Evolutionary conservation across 1,140 invertebrate genomes (phyloP).

Genomic region (Zaprionus nigranus): DNA sequence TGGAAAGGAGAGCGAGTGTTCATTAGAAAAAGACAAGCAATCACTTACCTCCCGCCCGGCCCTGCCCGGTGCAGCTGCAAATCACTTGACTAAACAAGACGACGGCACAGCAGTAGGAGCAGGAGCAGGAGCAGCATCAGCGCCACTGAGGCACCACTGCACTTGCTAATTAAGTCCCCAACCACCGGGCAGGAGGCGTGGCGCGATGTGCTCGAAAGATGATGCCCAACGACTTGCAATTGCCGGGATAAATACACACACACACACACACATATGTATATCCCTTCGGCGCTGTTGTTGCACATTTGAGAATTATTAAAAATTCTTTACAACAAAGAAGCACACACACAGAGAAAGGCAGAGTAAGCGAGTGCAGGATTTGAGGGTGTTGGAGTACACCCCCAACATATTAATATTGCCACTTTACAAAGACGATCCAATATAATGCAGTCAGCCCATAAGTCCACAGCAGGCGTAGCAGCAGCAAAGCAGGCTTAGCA

Average conservation of each 20-base stretch:
- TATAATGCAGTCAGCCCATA: slow-evolving; percentile 77
- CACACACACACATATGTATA: slow-evolving; percentile 8
- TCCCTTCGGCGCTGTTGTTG: slow-evolving; percentile 50
- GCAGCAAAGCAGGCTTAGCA: slow-evolving; percentile 43
- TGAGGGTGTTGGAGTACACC: slow-evolving; percentile 68
- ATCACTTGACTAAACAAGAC: slow-evolving; percentile 83
- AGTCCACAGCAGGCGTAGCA: slow-evolving; percentile 5
- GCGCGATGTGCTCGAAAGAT: slow-evolving; percentile 54
- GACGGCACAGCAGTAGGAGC: slow-evolving; percentile 53
- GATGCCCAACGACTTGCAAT: slow-evolving; percentile 69
- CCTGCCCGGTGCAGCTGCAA: slow-evolving; percentile 54
- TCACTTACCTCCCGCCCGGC: slow-evolving; percentile 55
- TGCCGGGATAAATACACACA: slow-evolving; percentile 29
- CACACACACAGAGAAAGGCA: slow-evolving; percentile 36
- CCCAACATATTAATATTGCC: slow-evolving; percentile 83
- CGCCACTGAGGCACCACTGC: slow-evolving; percentile 60
- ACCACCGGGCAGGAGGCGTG: slow-evolving; percentile 41
- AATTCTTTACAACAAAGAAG: slow-evolving; percentile 76
- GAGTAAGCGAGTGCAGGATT: slow-evolving; percentile 29
- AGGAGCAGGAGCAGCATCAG: not conserved
- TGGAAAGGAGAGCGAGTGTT: slow-evolving; percentile 23
- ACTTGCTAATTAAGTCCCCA: slow-evolving; percentile 83
- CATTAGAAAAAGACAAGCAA: slow-evolving; percentile 75
- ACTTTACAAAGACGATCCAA: slow-evolving; percentile 77
- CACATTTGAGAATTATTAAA: slow-evolving; percentile 84